Percentiles rank a stretch among this genome's conserved stretches.
These are phyloP conservation scores for Tiaroga cobitis DNA, from an alignment of 2,797 vertebrate species.

Conservation along the genomic window DNA sequence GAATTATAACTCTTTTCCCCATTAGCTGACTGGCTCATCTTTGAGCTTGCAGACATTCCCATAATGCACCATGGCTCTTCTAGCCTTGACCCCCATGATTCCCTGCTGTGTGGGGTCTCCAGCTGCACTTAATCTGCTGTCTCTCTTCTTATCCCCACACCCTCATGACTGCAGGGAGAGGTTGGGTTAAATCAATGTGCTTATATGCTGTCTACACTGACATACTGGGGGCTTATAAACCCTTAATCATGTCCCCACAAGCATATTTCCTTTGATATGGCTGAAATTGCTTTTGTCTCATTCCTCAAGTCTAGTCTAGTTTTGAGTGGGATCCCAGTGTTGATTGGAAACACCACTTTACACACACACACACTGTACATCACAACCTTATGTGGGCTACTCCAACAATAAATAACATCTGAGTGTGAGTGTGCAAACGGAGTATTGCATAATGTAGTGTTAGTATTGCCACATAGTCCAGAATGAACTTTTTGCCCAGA, in stretches of 20 bases:
- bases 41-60: conserved; percentile 37
- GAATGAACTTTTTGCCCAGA: conserved; percentile 13
- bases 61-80: conserved; percentile 57
- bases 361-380: conserved; percentile 33
- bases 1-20: conserved; percentile 38
- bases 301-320: conserved; percentile 51
- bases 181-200: conserved; percentile 64
- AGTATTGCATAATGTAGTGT: neutral
- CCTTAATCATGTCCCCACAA: conserved; percentile 58
- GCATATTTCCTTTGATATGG: conserved; percentile 61
- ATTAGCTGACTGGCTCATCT: conserved; percentile 45
- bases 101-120: conserved; percentile 63
- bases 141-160: conserved; percentile 55
- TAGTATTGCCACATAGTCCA: neutral
- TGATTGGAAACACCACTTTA: conserved; percentile 56
- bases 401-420: conserved; percentile 9
- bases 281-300: conserved; percentile 56
- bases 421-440: neutral
- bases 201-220: conserved; percentile 60
- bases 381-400: neutral
- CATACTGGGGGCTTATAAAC: conserved; percentile 55
- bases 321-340: conserved; percentile 17
- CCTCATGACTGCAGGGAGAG: conserved; percentile 53
- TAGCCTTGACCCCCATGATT: conserved; percentile 59
- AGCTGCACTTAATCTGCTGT: conserved; percentile 60